Base-by-base conservation (phyloP, 2,888 invertebrate species). In the Hyles lineata region DNA sequence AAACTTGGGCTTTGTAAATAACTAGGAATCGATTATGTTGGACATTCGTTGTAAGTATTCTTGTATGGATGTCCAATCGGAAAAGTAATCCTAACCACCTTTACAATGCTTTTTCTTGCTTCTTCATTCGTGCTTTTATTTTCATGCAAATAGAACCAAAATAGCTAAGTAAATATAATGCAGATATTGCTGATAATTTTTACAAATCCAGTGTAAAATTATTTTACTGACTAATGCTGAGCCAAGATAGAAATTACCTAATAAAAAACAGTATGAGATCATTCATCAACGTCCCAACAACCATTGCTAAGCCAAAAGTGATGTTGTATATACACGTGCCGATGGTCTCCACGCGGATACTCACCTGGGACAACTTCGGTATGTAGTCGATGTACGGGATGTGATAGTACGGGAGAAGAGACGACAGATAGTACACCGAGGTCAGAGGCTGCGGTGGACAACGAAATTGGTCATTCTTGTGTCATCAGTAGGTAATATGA, bases 321-420 rank as follows among this genome's bases (percentile, higher is more conserved):
- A 67, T 67, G 67, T 0, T 23, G 35, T 62, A 72, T 72, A 58
- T 72, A 71, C 72, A 72, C 32, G 58, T 55, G 43, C 23, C 63
- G 67, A 67, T 62, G 61, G 62, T 21, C 50, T 50, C 62, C 21
- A 9, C 29, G 11, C 17, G 23, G 25, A 61, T 73, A 90, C 94
- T 93, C 87, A 94, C 94, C 93, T 93, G 93, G 61, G 92, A 89
- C 77, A 93, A 87, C 85, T 83, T 91, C 76, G 94, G 93, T 84
- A 89, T 87, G 82, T 93, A 93, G 79, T 90, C 83, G 83, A 91
- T 81, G 89, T 90, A 91, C 86, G 93, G 92, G 79, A 87, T 83
- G 89, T 90, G 87, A 89, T 91, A 92, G 86, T 87, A 89, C 81
- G 92, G 91, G 81, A 88, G 85, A 77, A 86, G 86, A 78, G 91